phyloP scores from a whole-genome alignment of 2,888 invertebrate genomes.

The Conistra vaccinii region DNA sequence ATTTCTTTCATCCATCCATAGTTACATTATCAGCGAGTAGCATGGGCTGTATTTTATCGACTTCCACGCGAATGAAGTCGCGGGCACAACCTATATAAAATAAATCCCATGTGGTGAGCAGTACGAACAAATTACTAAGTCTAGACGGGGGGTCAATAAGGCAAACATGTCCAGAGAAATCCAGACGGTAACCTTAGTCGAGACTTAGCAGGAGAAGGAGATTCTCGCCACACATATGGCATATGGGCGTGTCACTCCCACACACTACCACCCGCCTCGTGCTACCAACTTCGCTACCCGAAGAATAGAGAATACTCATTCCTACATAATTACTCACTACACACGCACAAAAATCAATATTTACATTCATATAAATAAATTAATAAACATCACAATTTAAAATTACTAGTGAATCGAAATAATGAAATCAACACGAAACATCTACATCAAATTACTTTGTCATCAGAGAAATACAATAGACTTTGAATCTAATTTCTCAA shows the following conservation, averaged over 20 bases:
- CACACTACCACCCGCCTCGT: too few species aligned
- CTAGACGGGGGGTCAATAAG: neutral
- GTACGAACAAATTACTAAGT: too few species aligned
- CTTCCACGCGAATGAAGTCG: too few species aligned
- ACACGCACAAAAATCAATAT: neutral
- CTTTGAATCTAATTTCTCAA: constrained; percentile 7
- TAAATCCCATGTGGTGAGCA: too few species aligned
- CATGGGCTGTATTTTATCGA: too few species aligned
- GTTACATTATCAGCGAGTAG: too few species aligned
- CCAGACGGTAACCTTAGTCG: neutral
- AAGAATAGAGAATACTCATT: neutral
- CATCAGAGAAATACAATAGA: neutral
- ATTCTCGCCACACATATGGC: neutral
- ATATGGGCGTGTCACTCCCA: neutral
- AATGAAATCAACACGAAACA: neutral
- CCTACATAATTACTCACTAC: neutral
- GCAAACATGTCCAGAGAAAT: too few species aligned
- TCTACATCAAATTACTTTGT: neutral
- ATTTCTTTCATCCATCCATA: too few species aligned
- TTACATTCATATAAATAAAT: neutral
- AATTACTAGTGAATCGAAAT: neutral
- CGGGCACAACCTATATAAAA: too few species aligned
- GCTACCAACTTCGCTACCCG: too few species aligned
- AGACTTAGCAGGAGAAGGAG: neutral
- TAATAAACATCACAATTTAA: neutral